Base-by-base conservation (phyloP, 1,140 invertebrate species). In the Megathymus violae region DNA sequence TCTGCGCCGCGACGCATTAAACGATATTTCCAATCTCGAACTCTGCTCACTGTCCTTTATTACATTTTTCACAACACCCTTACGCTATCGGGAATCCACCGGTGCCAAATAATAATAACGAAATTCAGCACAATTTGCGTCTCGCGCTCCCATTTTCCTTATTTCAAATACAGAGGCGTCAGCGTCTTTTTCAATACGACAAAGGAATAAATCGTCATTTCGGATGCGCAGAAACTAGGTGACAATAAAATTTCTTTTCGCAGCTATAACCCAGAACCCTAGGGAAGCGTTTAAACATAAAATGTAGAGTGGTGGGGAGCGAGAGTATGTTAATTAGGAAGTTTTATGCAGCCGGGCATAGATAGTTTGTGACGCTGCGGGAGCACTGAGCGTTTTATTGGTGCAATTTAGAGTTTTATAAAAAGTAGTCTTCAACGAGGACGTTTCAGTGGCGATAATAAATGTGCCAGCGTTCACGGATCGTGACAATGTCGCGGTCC, bases 51-150 rank as follows among this genome's bases (percentile, higher is more conserved):
- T 67, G 31, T 62, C 27, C 67, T 79, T 74, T 79, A 79, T 79
- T 76, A 76, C 67, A 79, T 76, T 79, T 79, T 72, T 69, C 67
- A 69, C 64, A 73, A 70, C 63, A 66, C 36, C 64, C 51, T 62
- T 48, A 56, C 70, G 64, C 62, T 78, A 74, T 76, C 69, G 60
- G 50, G 50, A 64, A 73, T 74, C 56, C 58, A 43, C 63, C 69
- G 69, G 66, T 67, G 67, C 62, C 74, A 80, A 78, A 82, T 78
- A 81, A 81, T 78, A 80, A 79, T 76, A 84, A 82, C 68, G 68
- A 76, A 74, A 84, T 78, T 80, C 80, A 69, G 71, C 72, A 48
- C 52, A 82, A 82, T 84, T 81, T 84, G 71, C 71, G 75, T 82
- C 70, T 67, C 54, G 52, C 64, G 47, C 56, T 52, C 60, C 68